These are phyloP conservation scores for Trogon melanurus DNA, from an alignment of 2,113 vertebrate genomes.

Conservation along the genomic window DNA sequence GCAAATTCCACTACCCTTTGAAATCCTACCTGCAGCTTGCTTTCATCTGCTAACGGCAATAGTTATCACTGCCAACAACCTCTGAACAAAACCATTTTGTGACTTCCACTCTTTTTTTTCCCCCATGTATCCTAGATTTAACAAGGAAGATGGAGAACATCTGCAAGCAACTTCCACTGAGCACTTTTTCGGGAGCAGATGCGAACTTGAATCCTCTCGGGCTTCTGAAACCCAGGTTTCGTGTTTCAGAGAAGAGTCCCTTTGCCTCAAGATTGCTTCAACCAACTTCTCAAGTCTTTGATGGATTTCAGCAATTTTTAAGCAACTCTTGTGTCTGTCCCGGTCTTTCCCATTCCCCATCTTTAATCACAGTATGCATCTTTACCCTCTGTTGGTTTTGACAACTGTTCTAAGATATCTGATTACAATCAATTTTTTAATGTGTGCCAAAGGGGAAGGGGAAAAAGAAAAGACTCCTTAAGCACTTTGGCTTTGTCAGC, in stretches of 20 bases:
- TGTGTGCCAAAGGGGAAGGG: background rate
- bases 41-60: conserved; percentile 31
- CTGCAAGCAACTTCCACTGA: background rate
- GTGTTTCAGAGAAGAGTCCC: background rate
- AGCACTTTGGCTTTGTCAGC: background rate
- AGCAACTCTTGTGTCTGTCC: background rate
- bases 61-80: conserved; percentile 37
- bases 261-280: background rate
- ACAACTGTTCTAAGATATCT: background rate
- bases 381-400: background rate
- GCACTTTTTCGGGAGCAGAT: background rate
- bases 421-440: background rate
- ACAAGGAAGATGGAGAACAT: conserved; percentile 36
- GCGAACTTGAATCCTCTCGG: background rate
- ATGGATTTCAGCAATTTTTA: background rate
- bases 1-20: conserved; percentile 42
- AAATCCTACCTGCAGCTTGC: conserved; percentile 57
- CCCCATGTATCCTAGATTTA: background rate
- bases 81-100: background rate
- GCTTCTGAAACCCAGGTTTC: background rate
- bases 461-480: background rate
- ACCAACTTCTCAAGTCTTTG: background rate
- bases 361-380: background rate
- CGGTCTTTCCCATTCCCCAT: background rate
- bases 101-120: conserved; percentile 1